Conservation (phyloP, 2,113 vertebrate species). For the Oncorhynchus kisutch region DNA sequence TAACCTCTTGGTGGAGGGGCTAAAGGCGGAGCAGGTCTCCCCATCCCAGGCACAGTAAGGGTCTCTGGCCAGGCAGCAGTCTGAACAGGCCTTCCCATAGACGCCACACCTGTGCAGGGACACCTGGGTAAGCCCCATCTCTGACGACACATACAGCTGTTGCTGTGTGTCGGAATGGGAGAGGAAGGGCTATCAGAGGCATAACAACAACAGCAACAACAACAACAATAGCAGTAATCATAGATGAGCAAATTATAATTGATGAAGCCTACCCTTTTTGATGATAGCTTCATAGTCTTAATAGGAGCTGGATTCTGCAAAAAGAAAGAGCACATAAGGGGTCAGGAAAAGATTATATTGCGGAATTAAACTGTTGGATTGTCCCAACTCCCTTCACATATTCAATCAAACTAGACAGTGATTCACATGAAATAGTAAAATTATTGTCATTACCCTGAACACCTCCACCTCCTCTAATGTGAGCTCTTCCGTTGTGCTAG, state of each 20-base stretch:
- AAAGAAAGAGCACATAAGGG: too few relatives aligned
- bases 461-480: conserved; percentile 72
- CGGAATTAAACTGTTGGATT: too few relatives aligned
- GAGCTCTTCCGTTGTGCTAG: conserved; percentile 63
- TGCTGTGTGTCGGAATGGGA: conserved; percentile 55
- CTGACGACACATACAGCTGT: conserved; percentile 74
- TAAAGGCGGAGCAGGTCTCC: conserved; percentile 65
- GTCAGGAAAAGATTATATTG: neutral
- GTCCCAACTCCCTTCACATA: too few relatives aligned
- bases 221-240: neutral
- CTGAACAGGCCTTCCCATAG: conserved; percentile 72
- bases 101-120: conserved; percentile 67
- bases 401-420: too few relatives aligned
- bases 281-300: conserved; percentile 71
- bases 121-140: conserved; percentile 68
- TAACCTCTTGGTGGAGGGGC: conserved; percentile 62
- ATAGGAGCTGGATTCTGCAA: conserved; percentile 60
- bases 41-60: conserved; percentile 76
- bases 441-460: conserved; percentile 60
- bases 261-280: conserved; percentile 64
- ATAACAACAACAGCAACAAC: neutral
- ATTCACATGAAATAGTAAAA: neutral
- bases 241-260: neutral
- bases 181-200: neutral
- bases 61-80: conserved; percentile 74